A percentile compares a stretch with the other conserved stretches of the same genome.
These are phyloP conservation scores for Mus minutoides DNA, from an alignment of 2,797 vertebrate genomes.

Conservation along the genomic window DNA sequence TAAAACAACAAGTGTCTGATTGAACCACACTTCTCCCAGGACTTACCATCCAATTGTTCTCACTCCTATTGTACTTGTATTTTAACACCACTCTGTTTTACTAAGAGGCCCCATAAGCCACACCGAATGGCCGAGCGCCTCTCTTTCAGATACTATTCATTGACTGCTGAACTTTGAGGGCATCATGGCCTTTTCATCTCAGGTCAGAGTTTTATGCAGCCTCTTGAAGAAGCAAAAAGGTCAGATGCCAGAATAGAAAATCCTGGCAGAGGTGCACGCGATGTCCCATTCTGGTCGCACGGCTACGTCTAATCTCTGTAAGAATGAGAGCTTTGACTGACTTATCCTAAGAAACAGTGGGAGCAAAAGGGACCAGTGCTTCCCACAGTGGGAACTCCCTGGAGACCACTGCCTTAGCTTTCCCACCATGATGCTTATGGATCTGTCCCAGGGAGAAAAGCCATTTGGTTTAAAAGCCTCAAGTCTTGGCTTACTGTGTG, in stretches of 20 bases:
- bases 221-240: neutral
- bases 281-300: neutral
- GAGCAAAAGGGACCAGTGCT: neutral
- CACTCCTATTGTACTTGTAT: neutral
- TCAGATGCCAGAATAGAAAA: constrained; percentile 28
- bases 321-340: constrained; percentile 23
- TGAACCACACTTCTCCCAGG: neutral
- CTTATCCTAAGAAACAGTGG: neutral
- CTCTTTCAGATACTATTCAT: neutral
- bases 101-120: neutral
- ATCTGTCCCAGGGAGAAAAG: neutral
- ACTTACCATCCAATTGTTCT: neutral
- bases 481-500: constrained; percentile 40
- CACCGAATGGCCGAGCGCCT: neutral
- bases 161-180: neutral
- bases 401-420: neutral
- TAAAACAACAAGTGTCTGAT: neutral
- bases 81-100: neutral
- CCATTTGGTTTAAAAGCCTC: constrained; percentile 59
- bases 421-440: neutral
- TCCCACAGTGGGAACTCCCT: neutral
- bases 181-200: neutral
- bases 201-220: neutral
- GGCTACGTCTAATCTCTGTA: neutral
- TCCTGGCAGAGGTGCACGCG: constrained; percentile 6